phyloP scores from a whole-genome alignment of 2,888 invertebrate genomes.

The Epinotia demarniana region DNA sequence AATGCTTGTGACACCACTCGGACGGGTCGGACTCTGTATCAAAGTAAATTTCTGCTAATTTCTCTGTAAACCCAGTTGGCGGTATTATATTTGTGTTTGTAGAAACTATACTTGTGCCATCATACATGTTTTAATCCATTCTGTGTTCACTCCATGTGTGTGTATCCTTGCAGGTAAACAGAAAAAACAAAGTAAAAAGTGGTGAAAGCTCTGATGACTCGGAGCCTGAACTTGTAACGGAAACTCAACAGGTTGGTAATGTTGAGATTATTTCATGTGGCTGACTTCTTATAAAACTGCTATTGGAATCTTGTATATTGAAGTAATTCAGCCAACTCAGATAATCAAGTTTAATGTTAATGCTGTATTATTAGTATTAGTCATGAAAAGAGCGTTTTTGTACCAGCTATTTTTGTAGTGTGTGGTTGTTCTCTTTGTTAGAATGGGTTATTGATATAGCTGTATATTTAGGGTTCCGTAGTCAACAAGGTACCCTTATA shows the following conservation, averaged over 20 bases:
- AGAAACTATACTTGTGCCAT: background rate
- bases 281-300: too few relatives aligned
- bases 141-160: constrained; percentile 49
- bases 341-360: background rate
- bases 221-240: constrained; percentile 78
- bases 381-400: too few relatives aligned
- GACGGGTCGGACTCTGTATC: background rate
- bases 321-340: too few relatives aligned
- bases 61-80: background rate
- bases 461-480: too few relatives aligned
- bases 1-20: background rate
- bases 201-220: constrained; percentile 82
- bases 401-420: too few relatives aligned
- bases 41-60: background rate
- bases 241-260: constrained; percentile 78
- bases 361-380: background rate
- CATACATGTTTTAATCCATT: constrained; percentile 21
- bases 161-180: constrained; percentile 73
- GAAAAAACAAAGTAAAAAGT: constrained; percentile 77
- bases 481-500: too few relatives aligned
- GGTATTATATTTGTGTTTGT: background rate
- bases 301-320: too few relatives aligned
- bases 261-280: background rate
- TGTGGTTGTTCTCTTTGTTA: too few relatives aligned
- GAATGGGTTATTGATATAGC: too few relatives aligned